Percentiles rank a stretch among this genome's conserved stretches.
These are phyloP conservation scores for Synanceia verrucosa DNA, from an alignment of 2,797 vertebrate genomes.

Conservation along the genomic window DNA sequence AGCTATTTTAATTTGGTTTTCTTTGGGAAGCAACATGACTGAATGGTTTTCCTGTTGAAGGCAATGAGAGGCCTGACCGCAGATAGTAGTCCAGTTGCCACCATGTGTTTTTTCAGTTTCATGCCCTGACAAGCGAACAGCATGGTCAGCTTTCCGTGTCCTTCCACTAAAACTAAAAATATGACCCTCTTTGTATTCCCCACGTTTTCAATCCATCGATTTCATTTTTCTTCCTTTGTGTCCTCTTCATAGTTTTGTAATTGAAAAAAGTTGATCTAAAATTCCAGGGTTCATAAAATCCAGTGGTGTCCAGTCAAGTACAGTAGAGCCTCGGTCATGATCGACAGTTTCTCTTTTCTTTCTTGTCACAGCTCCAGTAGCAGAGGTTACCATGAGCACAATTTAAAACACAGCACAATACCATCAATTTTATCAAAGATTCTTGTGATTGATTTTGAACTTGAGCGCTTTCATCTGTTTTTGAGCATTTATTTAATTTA, in stretches of 20 bases:
- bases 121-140: slow-evolving; percentile 34
- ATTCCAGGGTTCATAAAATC: slow-evolving; percentile 30
- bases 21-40: slow-evolving; percentile 57
- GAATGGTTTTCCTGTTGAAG: slow-evolving; percentile 61
- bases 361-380: slow-evolving; percentile 22
- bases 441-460: background rate
- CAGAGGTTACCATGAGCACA: slow-evolving; percentile 12
- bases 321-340: slow-evolving; percentile 28
- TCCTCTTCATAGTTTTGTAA: slow-evolving; percentile 29
- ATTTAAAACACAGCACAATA: slow-evolving; percentile 9
- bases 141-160: slow-evolving; percentile 33
- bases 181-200: slow-evolving; percentile 2
- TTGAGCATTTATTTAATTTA: slow-evolving; percentile 25
- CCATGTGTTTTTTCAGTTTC: slow-evolving; percentile 63
- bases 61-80: slow-evolving; percentile 27
- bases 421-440: slow-evolving; percentile 9
- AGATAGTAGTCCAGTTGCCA: slow-evolving; percentile 48
- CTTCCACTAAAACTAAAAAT: slow-evolving; percentile 24
- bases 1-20: slow-evolving; percentile 66
- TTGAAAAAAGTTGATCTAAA: slow-evolving; percentile 43
- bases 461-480: slow-evolving; percentile 25
- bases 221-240: background rate
- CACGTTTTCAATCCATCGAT: slow-evolving; percentile 9
- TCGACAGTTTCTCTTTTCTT: slow-evolving; percentile 21
- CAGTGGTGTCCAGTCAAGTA: slow-evolving; percentile 35